Conservation (phyloP, 2,888 invertebrate species). For the Dermolepida albohirtum region DNA sequence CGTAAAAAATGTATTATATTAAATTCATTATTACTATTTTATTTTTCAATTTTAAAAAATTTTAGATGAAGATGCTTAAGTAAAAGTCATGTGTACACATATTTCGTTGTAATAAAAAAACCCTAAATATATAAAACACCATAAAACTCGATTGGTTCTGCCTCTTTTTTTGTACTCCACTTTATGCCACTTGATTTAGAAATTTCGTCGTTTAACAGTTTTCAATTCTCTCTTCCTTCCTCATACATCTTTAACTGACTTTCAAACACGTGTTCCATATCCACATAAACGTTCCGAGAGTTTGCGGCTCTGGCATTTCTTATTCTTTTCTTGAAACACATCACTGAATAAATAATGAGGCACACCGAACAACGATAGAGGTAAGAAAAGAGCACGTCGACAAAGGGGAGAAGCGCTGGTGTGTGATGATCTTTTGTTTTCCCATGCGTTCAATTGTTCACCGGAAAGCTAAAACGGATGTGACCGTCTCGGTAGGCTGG, state of each 20-base stretch:
- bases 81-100: too few relatives aligned
- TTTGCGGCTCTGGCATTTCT: constrained; percentile 5
- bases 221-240: not conserved
- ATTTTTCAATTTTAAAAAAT: too few relatives aligned
- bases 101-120: too few relatives aligned
- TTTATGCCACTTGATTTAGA: too few relatives aligned
- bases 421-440: constrained; percentile 45
- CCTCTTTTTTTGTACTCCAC: too few relatives aligned
- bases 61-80: too few relatives aligned
- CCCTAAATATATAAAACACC: too few relatives aligned
- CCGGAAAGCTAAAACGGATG: constrained; percentile 61
- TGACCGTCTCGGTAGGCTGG: constrained; percentile 58
- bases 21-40: too few relatives aligned
- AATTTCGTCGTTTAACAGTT: too few relatives aligned
- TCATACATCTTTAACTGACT: constrained; percentile 21
- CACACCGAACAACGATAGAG: constrained; percentile 22
- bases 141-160: too few relatives aligned
- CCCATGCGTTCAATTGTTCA: constrained; percentile 53
- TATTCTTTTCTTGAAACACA: constrained; percentile 30
- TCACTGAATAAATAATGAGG: constrained; percentile 33
- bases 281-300: constrained; percentile 11
- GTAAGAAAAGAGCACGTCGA: constrained; percentile 29
- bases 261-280: constrained; percentile 16
- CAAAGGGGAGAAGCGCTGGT: constrained; percentile 36
- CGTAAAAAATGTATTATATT: too few relatives aligned